Evolutionary conservation across 1,140 invertebrate genomes (phyloP).

Genomic region (Ostrea edulis): DNA sequence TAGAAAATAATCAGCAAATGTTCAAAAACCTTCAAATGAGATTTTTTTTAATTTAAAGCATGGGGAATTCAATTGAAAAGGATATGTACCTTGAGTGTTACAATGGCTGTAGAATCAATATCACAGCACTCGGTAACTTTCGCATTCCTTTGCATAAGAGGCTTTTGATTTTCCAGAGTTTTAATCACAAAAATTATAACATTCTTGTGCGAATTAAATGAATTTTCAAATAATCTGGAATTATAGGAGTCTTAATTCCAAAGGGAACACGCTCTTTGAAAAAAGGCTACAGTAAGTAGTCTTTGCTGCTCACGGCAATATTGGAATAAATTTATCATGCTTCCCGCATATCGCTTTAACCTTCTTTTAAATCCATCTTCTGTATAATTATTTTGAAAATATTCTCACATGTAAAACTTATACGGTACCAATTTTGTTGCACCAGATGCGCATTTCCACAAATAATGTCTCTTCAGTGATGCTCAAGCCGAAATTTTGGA

Average conservation of each 20-base stretch:
- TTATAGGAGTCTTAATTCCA: not conserved
- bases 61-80: slow-evolving; percentile 22
- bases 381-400: not conserved
- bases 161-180: slow-evolving; percentile 8
- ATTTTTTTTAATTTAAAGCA: slow-evolving; percentile 30
- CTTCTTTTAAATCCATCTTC: not conserved
- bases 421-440: too few relatives aligned
- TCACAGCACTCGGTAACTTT: not conserved
- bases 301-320: not conserved
- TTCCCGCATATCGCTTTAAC: not conserved
- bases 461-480: too few relatives aligned
- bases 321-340: not conserved
- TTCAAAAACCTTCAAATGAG: not conserved
- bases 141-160: not conserved
- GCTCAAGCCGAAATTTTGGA: too few relatives aligned
- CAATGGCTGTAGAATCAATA: not conserved
- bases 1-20: slow-evolving; percentile 30
- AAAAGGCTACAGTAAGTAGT: not conserved
- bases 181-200: slow-evolving; percentile 26
- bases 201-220: slow-evolving; percentile 18
- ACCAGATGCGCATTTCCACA: too few relatives aligned
- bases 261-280: slow-evolving; percentile 10
- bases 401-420: not conserved
- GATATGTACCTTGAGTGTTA: not conserved
- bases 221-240: not conserved